Conservation (phyloP, 2,113 vertebrate genomes). For the Bucco capensis region DNA sequence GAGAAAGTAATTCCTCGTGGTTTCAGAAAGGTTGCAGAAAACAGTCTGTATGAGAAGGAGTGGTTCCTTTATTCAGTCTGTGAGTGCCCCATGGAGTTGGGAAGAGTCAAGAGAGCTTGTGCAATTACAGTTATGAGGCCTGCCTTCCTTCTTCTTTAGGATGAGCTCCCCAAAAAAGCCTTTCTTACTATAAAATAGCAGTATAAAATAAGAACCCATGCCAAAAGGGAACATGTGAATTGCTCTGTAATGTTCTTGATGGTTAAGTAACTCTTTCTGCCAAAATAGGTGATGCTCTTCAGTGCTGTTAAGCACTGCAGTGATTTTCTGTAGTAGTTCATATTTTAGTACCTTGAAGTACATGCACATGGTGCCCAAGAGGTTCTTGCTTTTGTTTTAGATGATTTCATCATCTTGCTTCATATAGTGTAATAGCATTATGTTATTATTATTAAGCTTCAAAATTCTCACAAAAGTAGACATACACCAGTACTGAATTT, state of each 20-base stretch:
- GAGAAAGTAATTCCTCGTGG: neutral
- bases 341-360: neutral
- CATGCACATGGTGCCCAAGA: neutral
- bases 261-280: neutral
- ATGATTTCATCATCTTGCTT: neutral
- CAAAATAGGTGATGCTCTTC: fast-evolving
- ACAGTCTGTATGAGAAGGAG: neutral
- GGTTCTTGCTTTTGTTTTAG: neutral
- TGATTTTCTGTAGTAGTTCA: neutral
- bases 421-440: neutral
- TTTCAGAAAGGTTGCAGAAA: neutral
- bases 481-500: neutral
- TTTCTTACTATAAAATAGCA: neutral
- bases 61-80: neutral
- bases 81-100: neutral
- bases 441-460: neutral
- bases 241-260: neutral
- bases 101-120: neutral
- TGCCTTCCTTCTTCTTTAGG: neutral
- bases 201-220: neutral
- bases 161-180: neutral
- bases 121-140: neutral
- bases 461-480: neutral
- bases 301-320: neutral
- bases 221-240: neutral